Evolutionary conservation across 2,888 invertebrate genomes (phyloP).

Genomic region (Nemurella pictetii): DNA sequence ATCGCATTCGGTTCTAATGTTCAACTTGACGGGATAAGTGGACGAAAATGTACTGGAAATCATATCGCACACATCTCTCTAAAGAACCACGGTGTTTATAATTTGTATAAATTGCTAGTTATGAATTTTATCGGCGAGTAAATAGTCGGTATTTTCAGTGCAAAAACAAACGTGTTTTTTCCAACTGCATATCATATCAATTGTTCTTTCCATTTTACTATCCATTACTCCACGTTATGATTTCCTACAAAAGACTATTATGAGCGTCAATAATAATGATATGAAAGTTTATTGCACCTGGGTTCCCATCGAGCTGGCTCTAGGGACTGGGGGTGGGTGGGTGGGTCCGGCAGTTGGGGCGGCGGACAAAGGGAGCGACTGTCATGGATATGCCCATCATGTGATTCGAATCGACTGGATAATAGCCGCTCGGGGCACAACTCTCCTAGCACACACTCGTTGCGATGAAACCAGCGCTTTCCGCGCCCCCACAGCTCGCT

Average conservation of each 20-base stretch:
- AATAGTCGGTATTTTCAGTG: too few species aligned
- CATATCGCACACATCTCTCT: too few species aligned
- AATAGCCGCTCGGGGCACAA: background rate
- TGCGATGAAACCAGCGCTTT: background rate
- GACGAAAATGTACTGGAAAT: too few species aligned
- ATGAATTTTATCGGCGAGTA: too few species aligned
- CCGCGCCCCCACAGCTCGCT: too few species aligned
- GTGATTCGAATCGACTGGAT: slow-evolving; percentile 23
- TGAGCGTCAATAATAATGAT: background rate
- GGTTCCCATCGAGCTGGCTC: background rate
- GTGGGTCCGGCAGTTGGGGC: background rate
- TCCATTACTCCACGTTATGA: background rate
- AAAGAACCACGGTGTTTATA: too few species aligned
- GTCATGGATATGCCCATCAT: background rate
- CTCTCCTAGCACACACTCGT: background rate
- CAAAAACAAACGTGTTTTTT: too few species aligned
- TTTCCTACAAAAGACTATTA: background rate
- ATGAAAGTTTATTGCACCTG: background rate
- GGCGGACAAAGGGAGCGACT: background rate
- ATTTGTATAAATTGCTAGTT: too few species aligned
- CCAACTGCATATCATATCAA: slow-evolving; percentile 1
- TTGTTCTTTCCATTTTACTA: background rate
- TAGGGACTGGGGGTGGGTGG: background rate
- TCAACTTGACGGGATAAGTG: too few species aligned
- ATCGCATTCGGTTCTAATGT: too few species aligned